Base-by-base conservation (phyloP, 35 echinoderm and acorn worm genomes). In the Lytechinus pictus region DNA sequence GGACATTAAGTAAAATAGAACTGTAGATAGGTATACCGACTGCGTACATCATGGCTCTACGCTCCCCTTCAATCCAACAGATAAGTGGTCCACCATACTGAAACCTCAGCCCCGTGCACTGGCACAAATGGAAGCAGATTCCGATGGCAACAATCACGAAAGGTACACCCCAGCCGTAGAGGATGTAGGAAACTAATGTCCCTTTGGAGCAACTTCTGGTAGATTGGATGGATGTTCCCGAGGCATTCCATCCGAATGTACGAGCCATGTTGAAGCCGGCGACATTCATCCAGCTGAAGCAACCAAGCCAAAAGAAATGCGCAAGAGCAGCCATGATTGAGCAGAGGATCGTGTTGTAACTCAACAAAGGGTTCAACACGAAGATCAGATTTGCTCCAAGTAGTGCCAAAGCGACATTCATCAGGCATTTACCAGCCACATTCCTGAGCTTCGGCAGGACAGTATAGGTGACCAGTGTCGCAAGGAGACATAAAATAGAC, bases 221-320 rank as follows among this genome's bases (percentile, higher is more conserved):
- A 57, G 87, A 61, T 51, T 79, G 91, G 44, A 51, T 54, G n/a
- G 90, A 21, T 24, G 27, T 53, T 27, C 86, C 87, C 6, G 95
- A 91, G 56, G 86, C 58, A 11, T 54, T 95, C 24, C 94, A 93
- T 61, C 95, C 86, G 55, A 98, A 98, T 8, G 97, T 97, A 27
- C 90, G 93, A 8, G 96, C 95, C 91, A 96, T 95, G 61, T 98
- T 97, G 94, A 94, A 97, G 5, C 96, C 94, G 52, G 97, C 57
- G 27, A 97, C 95, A n/a, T 89, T 95, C 97, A 98, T 98, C 97
- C 96, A 97, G 9, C 92, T 94, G 89, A 98, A 98, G 29, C 87
- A 94, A 8, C 93, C 94, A 24, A 98, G 89, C 97, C 97, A 98
- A 0, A 94, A 96, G 72, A 94, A 97, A 90, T 98, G 97, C 9